Conservation (phyloP, 92 coral and sea anemone genomes). For the Paramuricea clavata region DNA sequence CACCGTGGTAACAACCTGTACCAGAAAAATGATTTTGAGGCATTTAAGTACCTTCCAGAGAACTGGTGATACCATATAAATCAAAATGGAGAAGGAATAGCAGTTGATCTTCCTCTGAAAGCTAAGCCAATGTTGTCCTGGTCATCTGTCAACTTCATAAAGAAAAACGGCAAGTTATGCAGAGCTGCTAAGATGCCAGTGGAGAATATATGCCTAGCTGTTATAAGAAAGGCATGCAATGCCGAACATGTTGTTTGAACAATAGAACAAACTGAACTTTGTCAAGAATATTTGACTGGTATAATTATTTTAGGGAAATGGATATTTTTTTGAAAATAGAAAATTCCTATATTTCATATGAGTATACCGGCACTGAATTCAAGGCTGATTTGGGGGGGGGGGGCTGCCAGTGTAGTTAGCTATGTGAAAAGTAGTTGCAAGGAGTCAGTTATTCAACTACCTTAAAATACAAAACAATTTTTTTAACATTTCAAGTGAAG, state of each 20-base stretch:
- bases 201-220: constrained; percentile 48
- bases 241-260: no score
- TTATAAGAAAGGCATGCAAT: constrained; percentile 57
- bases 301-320: neutral
- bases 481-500: no score
- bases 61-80: constrained; percentile 65
- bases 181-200: constrained; percentile 41
- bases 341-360: no score
- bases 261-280: no score
- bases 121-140: constrained; percentile 38
- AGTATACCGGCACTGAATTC: no score
- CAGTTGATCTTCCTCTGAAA: constrained; percentile 60
- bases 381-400: no score
- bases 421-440: no score
- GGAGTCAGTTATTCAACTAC: no score
- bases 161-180: constrained; percentile 30
- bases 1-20: constrained; percentile 17
- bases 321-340: neutral
- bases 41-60: constrained; percentile 40
- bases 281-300: no score
- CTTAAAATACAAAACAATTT: no score
- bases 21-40: neutral
- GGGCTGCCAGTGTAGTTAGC: no score
- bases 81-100: constrained; percentile 59
- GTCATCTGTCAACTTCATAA: constrained; percentile 27